Percentiles rank a stretch among this genome's conserved stretches.
Conservation (phyloP, 2,113 vertebrate species). For the Stercorarius parasiticus region DNA sequence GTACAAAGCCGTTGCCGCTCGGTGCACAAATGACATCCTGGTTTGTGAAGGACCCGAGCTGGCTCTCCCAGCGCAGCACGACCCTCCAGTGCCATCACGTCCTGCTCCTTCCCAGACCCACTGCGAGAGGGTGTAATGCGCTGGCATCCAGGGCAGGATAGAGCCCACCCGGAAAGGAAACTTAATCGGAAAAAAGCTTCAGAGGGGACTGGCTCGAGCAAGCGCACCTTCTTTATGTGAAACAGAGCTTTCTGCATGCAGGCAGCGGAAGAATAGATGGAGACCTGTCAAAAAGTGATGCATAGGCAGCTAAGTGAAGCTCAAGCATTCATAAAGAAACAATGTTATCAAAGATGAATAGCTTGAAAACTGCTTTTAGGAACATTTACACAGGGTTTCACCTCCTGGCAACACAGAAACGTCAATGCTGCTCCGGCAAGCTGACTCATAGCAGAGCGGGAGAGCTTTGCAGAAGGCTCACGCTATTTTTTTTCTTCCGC, state of each 20-base stretch:
- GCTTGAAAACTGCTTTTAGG: slow-evolving; percentile 73
- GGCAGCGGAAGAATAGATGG: slow-evolving; percentile 61
- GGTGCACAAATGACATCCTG: background rate
- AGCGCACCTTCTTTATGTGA: slow-evolving; percentile 8
- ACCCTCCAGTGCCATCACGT: background rate
- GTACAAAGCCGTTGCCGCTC: background rate
- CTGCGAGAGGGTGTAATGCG: background rate
- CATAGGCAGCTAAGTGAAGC: slow-evolving; percentile 68
- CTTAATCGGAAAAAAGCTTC: background rate
- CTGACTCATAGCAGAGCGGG: slow-evolving; percentile 58
- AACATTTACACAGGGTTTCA: slow-evolving; percentile 71
- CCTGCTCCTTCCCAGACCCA: background rate
- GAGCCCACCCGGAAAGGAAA: background rate
- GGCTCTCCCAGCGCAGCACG: background rate
- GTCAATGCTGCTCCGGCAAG: slow-evolving; percentile 32
- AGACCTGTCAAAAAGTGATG: slow-evolving; percentile 69
- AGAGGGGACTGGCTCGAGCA: background rate
- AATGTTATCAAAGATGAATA: slow-evolving; percentile 75
- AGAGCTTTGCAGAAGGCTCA: slow-evolving; percentile 28
- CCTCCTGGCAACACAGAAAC: slow-evolving; percentile 67
- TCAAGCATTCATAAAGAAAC: slow-evolving; percentile 70
- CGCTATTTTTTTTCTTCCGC: background rate
- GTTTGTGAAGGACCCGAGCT: background rate
- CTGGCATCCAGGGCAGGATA: background rate
- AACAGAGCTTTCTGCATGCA: background rate